Base-by-base conservation (phyloP, 2,113 vertebrate species). In the Podilymbus podiceps region DNA sequence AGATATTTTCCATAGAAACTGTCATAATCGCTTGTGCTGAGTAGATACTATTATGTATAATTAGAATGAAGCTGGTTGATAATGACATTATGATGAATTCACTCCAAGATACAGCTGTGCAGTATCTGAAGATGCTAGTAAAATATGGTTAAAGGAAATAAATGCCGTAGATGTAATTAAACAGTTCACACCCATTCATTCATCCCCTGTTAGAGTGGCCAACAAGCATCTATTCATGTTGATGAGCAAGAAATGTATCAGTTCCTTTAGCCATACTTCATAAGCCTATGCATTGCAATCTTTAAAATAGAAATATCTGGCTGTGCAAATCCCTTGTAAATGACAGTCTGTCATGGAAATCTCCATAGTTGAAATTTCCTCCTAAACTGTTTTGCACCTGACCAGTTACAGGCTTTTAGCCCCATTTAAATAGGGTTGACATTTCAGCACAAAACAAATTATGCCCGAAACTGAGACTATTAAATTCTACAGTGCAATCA, bases 391-490 rank as follows among this genome's bases (percentile, higher is more conserved):
- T 97, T 89, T 93, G 83, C 62, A 95, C 38, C 52, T 94, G 79
- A 93, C n/a, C 77, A 77, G 76, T 62, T 90, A 64, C 46, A 60
- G 71, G 46, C 63, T 47, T 95, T 94, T 94, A 95, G 66, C 56
- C 77, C 85, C n/a, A 73, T 94, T 97, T 93, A 95, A 98, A 92
- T 59, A 87, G 30, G 49, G 69, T 23, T 19, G 38, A 46, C 44
- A 91, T 60, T 80, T 95, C 66, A 95, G 55, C 81, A 96, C 83
- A 96, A 97, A 93, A 84, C 23, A 97, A 97, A 96, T 58, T 73
- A 58, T 94, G 40, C 68, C 92, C 95, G 76, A 97, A 98, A 96
- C 64, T 74, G 58, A 71, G 68, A 89, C 92, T 89, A 92, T 90
- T 93, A 92, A 96, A 95, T 96, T 93, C 84, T 91, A 71, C 38